Evolutionary conservation across 2,888 invertebrate genomes (phyloP), one percentile per base, ranked within the genome.

Genomic region (Polyommatus icarus): DNA sequence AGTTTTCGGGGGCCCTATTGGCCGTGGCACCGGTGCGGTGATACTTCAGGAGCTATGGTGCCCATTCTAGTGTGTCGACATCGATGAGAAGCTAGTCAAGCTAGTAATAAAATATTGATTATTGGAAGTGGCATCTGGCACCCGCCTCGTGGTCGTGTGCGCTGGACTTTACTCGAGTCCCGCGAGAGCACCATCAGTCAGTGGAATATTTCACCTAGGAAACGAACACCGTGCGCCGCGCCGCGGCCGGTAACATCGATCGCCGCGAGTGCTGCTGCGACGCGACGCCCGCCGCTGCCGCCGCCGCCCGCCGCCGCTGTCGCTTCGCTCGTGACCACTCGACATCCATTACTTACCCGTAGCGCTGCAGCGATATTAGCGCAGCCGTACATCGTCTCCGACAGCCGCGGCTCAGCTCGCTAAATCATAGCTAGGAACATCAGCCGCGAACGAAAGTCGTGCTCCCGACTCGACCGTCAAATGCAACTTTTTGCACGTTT

Each of bases 401-500:
- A 61, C 61, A 61, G 61, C 61, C 20, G 20, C 7, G 4, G 10
- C 24, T 8, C 24, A 24, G 24, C 61, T 61, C 24, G 20, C 61
- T 61, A 61, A 61, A 61, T 61, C 61, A 24, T 61, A 61, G 61
- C 24, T 24, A 4, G 24, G 24, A 61, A 59, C 20, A 59, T 59
- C 59, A 59, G 20, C 7, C 59, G 20, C 20, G 59, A 59, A 61
- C 61, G 10, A 61, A 61, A 61, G 61, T 61, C 61, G 61, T 61
- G 61, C 61, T 24, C 61, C 61, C 10, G 61, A 24, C 61, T 61
- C 61, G 61, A 24, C 61, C 3, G 10, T 12, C 12, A 24, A 10
- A 20, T 61, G 59, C 20, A 61, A 61, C 59, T 61, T 61, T 61
- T 61, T 61, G 59, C 20, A 20, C 59, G 59, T 61, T 61, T 61